A percentile compares a stretch with the other conserved stretches of the same genome.
These are phyloP conservation scores for Chouioia cunea DNA, from an alignment of 2,888 invertebrate species.

Conservation along the genomic window DNA sequence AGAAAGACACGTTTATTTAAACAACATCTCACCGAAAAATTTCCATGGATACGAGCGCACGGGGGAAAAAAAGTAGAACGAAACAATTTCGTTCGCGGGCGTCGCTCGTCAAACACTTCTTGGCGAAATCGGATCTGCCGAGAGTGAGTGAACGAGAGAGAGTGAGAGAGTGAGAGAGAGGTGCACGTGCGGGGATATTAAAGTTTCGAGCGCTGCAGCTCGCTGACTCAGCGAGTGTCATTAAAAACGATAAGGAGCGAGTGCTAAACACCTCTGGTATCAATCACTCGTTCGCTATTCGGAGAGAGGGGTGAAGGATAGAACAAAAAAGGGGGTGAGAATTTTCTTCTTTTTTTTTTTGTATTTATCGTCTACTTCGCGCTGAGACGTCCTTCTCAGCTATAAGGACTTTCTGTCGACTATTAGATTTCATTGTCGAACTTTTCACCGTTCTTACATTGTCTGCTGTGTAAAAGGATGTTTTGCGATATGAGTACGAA, in stretches of 20 bases:
- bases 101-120: too few species aligned
- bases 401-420: slow-evolving; percentile 10
- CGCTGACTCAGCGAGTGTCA: slow-evolving; percentile 59
- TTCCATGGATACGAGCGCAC: neutral
- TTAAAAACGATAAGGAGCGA: slow-evolving; percentile 53
- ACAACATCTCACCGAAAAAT: too few species aligned
- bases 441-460: slow-evolving; percentile 9
- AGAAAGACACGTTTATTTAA: too few species aligned
- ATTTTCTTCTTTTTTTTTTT: too few species aligned
- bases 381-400: slow-evolving; percentile 29
- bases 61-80: neutral
- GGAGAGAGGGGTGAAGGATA: too few species aligned
- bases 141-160: neutral
- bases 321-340: too few species aligned
- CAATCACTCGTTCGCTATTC: neutral
- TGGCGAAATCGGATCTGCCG: too few species aligned
- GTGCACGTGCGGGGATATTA: slow-evolving; percentile 53
- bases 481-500: too few species aligned
- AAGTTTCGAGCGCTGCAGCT: slow-evolving; percentile 55
- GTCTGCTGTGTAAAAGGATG: too few species aligned
- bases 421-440: neutral
- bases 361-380: neutral
- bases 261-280: slow-evolving; percentile 50
- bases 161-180: slow-evolving; percentile 3
- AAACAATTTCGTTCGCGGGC: too few species aligned